Evolutionary conservation across 1,140 invertebrate genomes (phyloP), one percentile per base, ranked within the genome.

Genomic region (Drosophila pallidifrons): DNA sequence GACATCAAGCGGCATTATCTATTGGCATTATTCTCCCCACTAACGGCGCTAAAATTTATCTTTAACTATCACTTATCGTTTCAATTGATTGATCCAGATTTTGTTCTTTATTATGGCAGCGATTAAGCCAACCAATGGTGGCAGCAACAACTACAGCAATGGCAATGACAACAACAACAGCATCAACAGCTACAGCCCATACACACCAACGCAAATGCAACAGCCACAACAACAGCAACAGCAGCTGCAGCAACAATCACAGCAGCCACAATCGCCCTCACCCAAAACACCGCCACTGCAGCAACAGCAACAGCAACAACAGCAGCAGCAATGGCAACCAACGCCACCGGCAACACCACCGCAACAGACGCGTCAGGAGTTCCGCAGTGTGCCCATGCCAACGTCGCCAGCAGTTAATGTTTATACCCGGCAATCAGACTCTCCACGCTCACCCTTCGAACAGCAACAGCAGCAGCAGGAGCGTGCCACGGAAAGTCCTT

Each of bases 401-500:
- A 79, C 81, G 57, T 87, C 91, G 15, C 88, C 82, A 8, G 65
- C 78, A 59, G 82, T 81, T 5, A 80, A 76, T 76, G 78, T 91
- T n/a, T 92, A 90, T n/a, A 90, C 85, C 13, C 78, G 88, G 7
- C 90, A 91, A 76, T 68, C 86, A 41, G 89, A 91, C 3, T 82
- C 77, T 81, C 89, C 86, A 41, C 75, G 68, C 11, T 88, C 83
- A 8, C 85, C 85, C 5, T 89, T 88, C 16, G 83, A 87, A 45
- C 60, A 47, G 49, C 67, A 67, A 46, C 72, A 64, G 28, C 76
- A 67, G 61, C 59, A 47, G 7, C 59, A 47, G 7, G 52, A 46
- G 25, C 63, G 82, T 16, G 76, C 74, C 5, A 87, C 85, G 0
- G 82, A 92, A 8, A 92, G 85, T 71, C 88, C 86, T 45, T 87